Evolutionary conservation across 2,888 invertebrate genomes (phyloP).

Genomic region (Tipula lateralis): DNA sequence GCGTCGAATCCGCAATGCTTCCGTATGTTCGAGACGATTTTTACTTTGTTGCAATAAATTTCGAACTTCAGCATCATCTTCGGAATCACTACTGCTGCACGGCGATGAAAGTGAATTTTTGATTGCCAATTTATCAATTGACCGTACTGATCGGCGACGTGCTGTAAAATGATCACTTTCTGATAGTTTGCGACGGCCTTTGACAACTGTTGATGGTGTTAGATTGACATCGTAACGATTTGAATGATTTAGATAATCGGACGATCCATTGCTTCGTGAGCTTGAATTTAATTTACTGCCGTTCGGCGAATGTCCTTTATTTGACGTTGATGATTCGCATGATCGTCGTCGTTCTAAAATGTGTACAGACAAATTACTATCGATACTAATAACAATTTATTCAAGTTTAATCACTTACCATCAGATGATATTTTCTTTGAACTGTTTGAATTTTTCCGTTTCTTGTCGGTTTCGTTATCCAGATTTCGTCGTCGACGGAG

Average conservation of each 20-base stretch:
- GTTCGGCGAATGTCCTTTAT: background rate
- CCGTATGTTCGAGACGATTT: slow-evolving; percentile 47
- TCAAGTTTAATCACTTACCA: slow-evolving; percentile 30
- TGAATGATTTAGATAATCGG: slow-evolving; percentile 32
- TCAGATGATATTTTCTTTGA: slow-evolving; percentile 32
- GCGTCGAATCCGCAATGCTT: slow-evolving; percentile 47
- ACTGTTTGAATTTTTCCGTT: slow-evolving; percentile 29
- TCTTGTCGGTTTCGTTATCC: slow-evolving; percentile 37
- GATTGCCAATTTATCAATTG: slow-evolving; percentile 42
- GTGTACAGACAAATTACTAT: no score
- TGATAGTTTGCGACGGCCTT: slow-evolving; percentile 44
- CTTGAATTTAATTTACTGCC: background rate
- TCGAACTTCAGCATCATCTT: slow-evolving; percentile 48
- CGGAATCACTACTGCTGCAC: slow-evolving; percentile 46
- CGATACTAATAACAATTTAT: background rate
- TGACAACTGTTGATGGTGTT: slow-evolving; percentile 39
- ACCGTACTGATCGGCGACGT: slow-evolving; percentile 45
- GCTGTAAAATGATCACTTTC: slow-evolving; percentile 46
- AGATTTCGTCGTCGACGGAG: slow-evolving; percentile 43
- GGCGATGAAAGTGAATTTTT: slow-evolving; percentile 44
- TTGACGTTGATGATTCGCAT: slow-evolving; percentile 26
- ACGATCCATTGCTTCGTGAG: background rate
- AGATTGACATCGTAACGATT: slow-evolving; percentile 44
- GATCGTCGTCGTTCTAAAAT: slow-evolving; percentile 28
- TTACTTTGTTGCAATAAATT: slow-evolving; percentile 46